These are phyloP conservation scores for Drosophila baimaii DNA, from an alignment of 1,140 invertebrate genomes.

Conservation along the genomic window DNA sequence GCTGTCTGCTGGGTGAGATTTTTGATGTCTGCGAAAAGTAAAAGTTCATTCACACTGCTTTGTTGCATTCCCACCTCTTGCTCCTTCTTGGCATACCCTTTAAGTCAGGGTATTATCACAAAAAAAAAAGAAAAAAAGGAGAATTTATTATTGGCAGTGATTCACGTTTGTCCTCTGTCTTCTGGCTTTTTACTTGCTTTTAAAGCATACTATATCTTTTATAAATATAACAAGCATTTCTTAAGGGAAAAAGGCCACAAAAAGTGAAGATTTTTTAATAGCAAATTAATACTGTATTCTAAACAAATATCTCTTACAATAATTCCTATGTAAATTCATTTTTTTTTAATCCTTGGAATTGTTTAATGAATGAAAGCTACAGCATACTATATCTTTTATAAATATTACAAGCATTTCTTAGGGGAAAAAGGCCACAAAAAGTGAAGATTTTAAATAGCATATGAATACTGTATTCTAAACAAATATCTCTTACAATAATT, in stretches of 20 bases:
- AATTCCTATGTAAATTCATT: not conserved
- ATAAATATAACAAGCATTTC: too few relatives aligned
- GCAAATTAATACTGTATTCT: too few relatives aligned
- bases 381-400: not conserved
- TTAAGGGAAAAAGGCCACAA: too few relatives aligned
- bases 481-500: not conserved
- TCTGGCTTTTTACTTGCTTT: not conserved
- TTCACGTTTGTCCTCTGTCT: slow-evolving; percentile 1
- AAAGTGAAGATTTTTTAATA: too few relatives aligned
- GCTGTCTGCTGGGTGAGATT: slow-evolving; percentile 21
- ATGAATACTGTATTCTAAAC: too few relatives aligned
- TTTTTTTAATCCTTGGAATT: too few relatives aligned
- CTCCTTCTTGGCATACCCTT: slow-evolving; percentile 6
- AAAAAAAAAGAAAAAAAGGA: not conserved
- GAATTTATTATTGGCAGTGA: not conserved
- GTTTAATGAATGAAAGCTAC: too few relatives aligned
- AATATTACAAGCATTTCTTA: too few relatives aligned
- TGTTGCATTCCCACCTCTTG: slow-evolving; percentile 11
- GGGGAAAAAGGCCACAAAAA: too few relatives aligned
- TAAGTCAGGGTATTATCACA: slow-evolving; percentile 1
- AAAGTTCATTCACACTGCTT: slow-evolving; percentile 75
- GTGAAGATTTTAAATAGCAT: too few relatives aligned
- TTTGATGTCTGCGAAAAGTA: slow-evolving; percentile 60
- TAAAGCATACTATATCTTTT: not conserved
- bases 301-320: not conserved